Base-by-base conservation (phyloP, 2,113 vertebrate genomes). In the Neogobius melanostomus region DNA sequence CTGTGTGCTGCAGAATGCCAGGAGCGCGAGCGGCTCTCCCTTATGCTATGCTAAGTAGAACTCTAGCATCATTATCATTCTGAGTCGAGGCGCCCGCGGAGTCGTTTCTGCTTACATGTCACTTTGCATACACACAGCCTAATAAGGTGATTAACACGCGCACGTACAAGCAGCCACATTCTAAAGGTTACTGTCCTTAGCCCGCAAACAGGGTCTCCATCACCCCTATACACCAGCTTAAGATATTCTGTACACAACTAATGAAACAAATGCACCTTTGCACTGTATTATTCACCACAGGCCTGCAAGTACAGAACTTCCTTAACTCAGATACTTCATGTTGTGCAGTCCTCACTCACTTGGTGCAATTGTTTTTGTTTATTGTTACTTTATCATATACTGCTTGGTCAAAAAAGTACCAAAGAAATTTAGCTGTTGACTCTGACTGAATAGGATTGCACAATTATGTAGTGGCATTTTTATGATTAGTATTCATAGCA, bases 21-120 rank as follows among this genome's bases (percentile, higher is more conserved):
- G 61, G 80, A 87, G 88, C 88, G 70, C 75, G 74, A 78, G 81
- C 76, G 80, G 81, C 70, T 15, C 73, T 83, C 87, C 86, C 87
- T 90, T 84, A 88, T 89, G 88, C 90, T 88, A 89, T 91, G 89
- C 86, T 90, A 91, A 91, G 85, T 79, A 90, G 87, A 88, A 89
- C 86, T 88, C 87, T 80, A 86, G 87, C 85, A 90, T 90, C 87
- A 90, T 91, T 89, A 91, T 89, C 88, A 89, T 90, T 85, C 86
- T 80, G 73, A 86, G 79, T 82, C 84, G 79, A 81, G 77, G 85
- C 65, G 89, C 88, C 90, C 74, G 85, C 87, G 90, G 89, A 90
- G 86, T 86, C 88, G 86, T 88, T 90, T 90, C 86, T 89, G 87
- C 87, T 90, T 87, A 90, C 86, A 89, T 87, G 88, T 90, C 85